Conservation (phyloP, 2,113 vertebrate genomes). For the Ibidorhyncha struthersii region DNA sequence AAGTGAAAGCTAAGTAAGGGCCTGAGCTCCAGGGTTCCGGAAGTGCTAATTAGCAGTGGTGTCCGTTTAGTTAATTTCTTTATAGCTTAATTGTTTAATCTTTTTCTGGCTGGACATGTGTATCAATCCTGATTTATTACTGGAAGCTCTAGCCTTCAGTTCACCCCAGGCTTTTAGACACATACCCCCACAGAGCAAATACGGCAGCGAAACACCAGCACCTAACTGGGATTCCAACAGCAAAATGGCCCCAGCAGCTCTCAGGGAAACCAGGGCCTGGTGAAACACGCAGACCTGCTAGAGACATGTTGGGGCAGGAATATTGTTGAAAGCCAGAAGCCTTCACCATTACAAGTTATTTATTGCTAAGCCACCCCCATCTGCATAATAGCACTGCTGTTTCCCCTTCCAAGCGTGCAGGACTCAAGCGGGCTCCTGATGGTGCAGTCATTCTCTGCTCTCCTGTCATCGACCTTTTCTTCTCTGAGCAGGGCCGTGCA, state of each 20-base stretch:
- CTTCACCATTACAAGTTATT: background rate
- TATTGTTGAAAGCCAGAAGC: background rate
- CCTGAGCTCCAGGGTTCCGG: background rate
- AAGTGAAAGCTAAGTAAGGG: conserved; percentile 83
- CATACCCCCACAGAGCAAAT: background rate
- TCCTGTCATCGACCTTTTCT: background rate
- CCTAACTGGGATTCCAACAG: background rate
- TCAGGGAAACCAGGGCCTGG: background rate
- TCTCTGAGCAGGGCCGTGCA: background rate
- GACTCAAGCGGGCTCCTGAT: background rate
- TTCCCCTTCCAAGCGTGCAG: background rate
- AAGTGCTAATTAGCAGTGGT: background rate
- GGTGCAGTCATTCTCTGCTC: background rate
- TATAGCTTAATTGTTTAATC: background rate
- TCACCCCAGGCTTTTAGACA: background rate
- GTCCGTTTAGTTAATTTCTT: background rate
- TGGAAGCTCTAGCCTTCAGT: background rate
- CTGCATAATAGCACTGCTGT: background rate
- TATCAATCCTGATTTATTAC: background rate
- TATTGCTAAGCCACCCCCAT: background rate
- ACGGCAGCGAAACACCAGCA: background rate
- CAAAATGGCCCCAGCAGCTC: background rate
- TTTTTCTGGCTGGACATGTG: background rate
- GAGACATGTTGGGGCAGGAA: background rate
- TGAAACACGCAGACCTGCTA: background rate